phyloP scores from a whole-genome alignment of 2,888 invertebrate species.

The Eilema caniola region DNA sequence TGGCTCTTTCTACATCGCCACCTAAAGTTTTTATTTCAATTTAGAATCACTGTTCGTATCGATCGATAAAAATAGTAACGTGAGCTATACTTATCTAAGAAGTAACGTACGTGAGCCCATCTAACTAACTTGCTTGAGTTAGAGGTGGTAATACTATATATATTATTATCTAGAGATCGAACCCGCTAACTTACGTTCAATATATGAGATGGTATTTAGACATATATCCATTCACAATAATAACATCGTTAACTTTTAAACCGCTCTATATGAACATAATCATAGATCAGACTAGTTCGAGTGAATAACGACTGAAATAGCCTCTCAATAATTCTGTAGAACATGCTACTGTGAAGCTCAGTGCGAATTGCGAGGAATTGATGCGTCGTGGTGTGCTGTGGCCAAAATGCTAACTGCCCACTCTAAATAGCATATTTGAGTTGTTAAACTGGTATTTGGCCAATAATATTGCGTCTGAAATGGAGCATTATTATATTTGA shows the following conservation, averaged over 20 bases:
- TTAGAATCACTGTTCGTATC: too few relatives aligned
- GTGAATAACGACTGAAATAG: background rate
- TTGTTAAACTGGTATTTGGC: background rate
- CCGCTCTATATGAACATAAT: background rate
- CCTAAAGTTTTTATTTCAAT: background rate
- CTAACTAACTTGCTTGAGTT: constrained; percentile 17
- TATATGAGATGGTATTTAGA: too few relatives aligned
- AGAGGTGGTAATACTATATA: too few relatives aligned
- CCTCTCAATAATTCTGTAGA: background rate
- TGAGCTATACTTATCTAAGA: too few relatives aligned
- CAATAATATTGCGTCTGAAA: background rate
- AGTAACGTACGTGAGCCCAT: constrained; percentile 6
- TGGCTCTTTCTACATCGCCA: too few relatives aligned
- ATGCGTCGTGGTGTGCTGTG: background rate
- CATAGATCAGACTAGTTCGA: background rate
- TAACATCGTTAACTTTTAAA: background rate
- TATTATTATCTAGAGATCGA: too few relatives aligned
- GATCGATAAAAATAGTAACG: too few relatives aligned
- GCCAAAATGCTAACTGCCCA: background rate
- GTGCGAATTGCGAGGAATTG: background rate
- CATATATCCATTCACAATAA: background rate
- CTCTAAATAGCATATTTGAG: background rate
- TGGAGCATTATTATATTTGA: background rate
- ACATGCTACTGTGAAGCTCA: background rate
- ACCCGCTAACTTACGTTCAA: too few relatives aligned